Base-by-base conservation (phyloP, 2,888 invertebrate genomes). In the Crepidodera aurea region DNA sequence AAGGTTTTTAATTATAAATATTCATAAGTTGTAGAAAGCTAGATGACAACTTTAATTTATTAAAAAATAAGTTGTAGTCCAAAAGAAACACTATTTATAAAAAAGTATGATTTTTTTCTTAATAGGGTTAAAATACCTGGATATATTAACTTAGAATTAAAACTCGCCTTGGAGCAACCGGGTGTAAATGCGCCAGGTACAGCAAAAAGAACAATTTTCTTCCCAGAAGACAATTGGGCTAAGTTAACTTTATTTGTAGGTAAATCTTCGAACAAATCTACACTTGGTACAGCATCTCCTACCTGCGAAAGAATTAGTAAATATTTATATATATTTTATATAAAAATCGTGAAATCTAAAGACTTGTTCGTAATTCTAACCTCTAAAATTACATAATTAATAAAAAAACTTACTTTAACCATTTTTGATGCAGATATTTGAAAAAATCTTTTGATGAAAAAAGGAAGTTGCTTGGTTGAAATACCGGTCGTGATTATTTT, bases 181-280 rank as follows among this genome's bases (percentile, higher is more conserved):
- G 96, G 96, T 1, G 96, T 96, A 76, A 95, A 97, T 1, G 96
- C 96, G 5, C 97, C 97, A 12, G 96, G 96, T 7, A 97, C 95
- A 16, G 90, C 96, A 78, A 97, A 94, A 59, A 96, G 79, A 7
- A 96, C 85, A 0, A 94, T 86, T 77, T 93, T 96, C 76, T 94
- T 95, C 13, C 90, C 91, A 32, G 86, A 81, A 54, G 89, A 86
- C 58, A 91, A 79, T 12, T 93, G 87, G 1, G 85, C 83, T 37
- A 91, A 83, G 79, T 92, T 93, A 3, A 97, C 91, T 82, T 94
- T 94, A 71, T 91, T 93, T 0, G 90, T 90, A 5, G 96, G 96
- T 4, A 89, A 88, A 78, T 92, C 90, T 81, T 96, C 96, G 73
- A 85, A 94, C 42, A 97, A 83, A 77, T 93, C 92, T 34, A 90